Conservation (phyloP, 2,797 vertebrate species). For the Spatula versicolor region DNA sequence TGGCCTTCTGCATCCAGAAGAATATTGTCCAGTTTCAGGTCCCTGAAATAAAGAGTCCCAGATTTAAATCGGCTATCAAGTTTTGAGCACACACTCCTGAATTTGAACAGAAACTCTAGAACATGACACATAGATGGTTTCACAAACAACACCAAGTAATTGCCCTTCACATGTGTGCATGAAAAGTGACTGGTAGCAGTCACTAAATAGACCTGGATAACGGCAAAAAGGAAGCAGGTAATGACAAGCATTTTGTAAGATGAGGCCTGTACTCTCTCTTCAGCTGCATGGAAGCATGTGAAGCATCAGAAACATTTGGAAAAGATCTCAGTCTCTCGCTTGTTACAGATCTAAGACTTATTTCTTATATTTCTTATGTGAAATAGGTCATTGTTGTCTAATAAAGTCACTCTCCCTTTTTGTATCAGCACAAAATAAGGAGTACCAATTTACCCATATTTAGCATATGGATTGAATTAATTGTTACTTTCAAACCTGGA, state of each 20-base stretch:
- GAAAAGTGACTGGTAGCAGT: neutral
- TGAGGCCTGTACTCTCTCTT: neutral
- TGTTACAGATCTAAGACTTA: neutral
- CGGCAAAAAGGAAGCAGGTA: neutral
- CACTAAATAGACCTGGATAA: neutral
- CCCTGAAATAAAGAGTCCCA: slow-evolving; percentile 79
- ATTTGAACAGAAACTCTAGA: neutral
- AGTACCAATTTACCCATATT: neutral
- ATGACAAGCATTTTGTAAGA: neutral
- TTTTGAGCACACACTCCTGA: neutral
- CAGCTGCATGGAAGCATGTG: neutral
- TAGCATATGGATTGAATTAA: neutral
- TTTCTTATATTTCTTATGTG: neutral
- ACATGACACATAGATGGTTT: neutral
- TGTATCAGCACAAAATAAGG: neutral
- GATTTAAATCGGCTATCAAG: neutral
- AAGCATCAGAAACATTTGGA: neutral
- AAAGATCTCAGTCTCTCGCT: neutral
- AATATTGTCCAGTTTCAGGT: slow-evolving; percentile 98
- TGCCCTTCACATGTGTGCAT: rapidly evolving
- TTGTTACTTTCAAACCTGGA: neutral
- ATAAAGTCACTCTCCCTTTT: neutral
- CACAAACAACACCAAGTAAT: neutral
- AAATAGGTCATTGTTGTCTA: neutral
- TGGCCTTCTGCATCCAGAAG: slow-evolving; percentile 95